Conservation (phyloP, 2,113 vertebrate species). For the Protomyctophum bolini region DNA sequence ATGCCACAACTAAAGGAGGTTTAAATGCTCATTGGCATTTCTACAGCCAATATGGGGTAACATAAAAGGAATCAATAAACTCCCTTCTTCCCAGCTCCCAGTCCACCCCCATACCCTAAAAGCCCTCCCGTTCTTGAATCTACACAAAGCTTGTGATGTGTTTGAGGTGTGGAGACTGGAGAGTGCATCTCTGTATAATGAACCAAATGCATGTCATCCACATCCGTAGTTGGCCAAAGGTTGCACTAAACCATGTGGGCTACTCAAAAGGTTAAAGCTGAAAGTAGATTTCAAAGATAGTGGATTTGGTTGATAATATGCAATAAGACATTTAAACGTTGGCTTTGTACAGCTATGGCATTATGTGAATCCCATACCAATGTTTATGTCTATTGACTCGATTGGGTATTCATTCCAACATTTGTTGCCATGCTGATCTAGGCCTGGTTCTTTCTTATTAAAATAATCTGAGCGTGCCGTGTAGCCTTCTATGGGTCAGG, state of each 20-base stretch:
- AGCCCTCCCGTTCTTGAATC: no score
- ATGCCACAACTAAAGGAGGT: no score
- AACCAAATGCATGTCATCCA: no score
- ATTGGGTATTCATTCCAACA: neutral
- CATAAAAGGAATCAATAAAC: no score
- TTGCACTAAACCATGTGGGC: constrained; percentile 12
- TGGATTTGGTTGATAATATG: neutral
- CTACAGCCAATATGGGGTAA: no score
- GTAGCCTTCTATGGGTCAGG: constrained; percentile 30
- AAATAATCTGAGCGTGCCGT: constrained; percentile 5
- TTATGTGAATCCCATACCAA: neutral
- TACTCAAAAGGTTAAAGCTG: constrained; percentile 8
- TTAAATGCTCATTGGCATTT: no score
- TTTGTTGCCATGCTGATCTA: neutral
- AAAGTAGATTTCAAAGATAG: constrained; percentile 8
- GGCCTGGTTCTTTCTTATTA: constrained; percentile 7
- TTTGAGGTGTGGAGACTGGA: no score
- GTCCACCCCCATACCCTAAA: no score
- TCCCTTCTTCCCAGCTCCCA: no score
- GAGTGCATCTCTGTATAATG: no score
- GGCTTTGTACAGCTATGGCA: neutral
- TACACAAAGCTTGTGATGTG: no score
- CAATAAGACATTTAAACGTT: neutral
- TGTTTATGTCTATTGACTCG: neutral
- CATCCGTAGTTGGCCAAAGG: constrained; percentile 47